Evolutionary conservation across 2,888 invertebrate genomes (phyloP).

Genomic region (Phytoseiulus persimilis): DNA sequence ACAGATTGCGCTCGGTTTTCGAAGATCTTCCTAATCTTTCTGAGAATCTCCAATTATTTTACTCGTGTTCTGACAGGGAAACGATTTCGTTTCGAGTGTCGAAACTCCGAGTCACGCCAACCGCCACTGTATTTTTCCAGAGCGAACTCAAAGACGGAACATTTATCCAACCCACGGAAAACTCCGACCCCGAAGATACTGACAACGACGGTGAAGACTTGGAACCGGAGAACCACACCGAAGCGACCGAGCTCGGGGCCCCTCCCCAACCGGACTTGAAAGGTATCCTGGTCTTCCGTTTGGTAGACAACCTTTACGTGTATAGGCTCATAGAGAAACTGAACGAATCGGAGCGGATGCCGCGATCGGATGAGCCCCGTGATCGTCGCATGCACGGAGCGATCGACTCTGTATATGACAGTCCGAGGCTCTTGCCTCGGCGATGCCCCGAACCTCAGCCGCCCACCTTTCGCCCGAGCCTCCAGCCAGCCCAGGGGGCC

Average conservation of each 20-base stretch:
- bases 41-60: not conserved
- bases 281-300: not conserved
- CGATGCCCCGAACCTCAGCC: not conserved
- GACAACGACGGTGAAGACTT: conserved; percentile 18
- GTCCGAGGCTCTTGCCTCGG: not conserved
- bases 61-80: not conserved
- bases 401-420: not conserved
- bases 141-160: conserved; percentile 19
- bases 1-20: no score
- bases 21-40: not conserved
- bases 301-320: not conserved
- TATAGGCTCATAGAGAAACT: not conserved
- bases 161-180: conserved; percentile 30
- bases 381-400: not conserved
- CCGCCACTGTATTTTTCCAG: not conserved
- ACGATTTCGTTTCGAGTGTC: not conserved
- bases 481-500: not conserved
- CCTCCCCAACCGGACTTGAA: conserved; percentile 10
- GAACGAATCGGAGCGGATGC: not conserved
- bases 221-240: conserved; percentile 27
- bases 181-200: conserved; percentile 31
- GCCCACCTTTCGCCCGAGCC: not conserved
- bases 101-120: not conserved
- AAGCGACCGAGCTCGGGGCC: conserved; percentile 11
- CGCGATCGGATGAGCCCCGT: not conserved